Base-by-base conservation (phyloP, 2,113 vertebrate genomes). In the Lamprotornis superbus region DNA sequence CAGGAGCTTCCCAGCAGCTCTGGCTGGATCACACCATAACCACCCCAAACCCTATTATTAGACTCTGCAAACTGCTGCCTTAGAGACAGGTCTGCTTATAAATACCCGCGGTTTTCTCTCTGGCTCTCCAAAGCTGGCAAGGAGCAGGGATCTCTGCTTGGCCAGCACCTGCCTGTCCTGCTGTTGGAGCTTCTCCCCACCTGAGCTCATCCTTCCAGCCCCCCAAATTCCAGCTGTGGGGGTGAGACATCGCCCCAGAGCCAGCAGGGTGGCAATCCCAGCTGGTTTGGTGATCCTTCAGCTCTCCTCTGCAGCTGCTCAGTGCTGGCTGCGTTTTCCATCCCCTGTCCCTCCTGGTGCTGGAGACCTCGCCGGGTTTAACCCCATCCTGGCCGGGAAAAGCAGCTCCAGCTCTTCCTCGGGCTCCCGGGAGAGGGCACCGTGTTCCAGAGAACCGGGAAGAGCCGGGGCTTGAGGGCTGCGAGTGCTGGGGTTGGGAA, bases 401-500 rank as follows among this genome's bases (percentile, higher is more conserved):
- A 0, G 12, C 60, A 69, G 52, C 37, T 40, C 35, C 67, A 64
- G 50, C 30, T 5, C 50, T 83, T 53, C 53, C 42, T 10, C 20
- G 9, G 39, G 21, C 53, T 11, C 73, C 96, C 96, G 84, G 97
- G 91, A 97, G 97, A 96, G 97, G 97, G 97, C 93, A 53, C 31
- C 39, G 59, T 16, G 44, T 64, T 87, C 93, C 93, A 23, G 40
- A 46, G 71, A 75, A 22, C 24, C 20, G 53, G 55, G 57, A 6
- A 5, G 37, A 46, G 30, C 78, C 15, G 2, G 31, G 47, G 7
- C 9, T 28, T 1, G 15, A 3, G 46, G 76, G 49, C 17, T 21
- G 46, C 1, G 1, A 19, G 12, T 17, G 24, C 44, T 4, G 57
- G 22, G 9, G 0, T 14, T 42, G 24, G 63, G 44, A 59, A 4